These are phyloP conservation scores for Agonopterix arenella DNA, from an alignment of 2,888 invertebrate species.

Conservation along the genomic window DNA sequence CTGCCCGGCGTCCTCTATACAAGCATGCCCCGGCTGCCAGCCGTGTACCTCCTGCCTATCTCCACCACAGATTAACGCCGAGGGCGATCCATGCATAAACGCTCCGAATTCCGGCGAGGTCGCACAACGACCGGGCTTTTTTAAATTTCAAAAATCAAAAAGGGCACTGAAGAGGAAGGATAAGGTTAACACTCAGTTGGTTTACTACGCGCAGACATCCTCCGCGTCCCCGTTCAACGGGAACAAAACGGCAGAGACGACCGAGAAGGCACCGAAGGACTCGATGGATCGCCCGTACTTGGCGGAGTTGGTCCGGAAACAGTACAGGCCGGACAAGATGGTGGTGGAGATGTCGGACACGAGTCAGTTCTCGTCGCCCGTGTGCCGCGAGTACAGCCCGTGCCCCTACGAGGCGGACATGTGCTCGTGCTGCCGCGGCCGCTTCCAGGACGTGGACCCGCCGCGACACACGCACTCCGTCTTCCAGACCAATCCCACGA, in stretches of 20 bases:
- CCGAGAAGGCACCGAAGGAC: not conserved
- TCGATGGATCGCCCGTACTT: constrained; percentile 25
- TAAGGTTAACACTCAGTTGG: constrained; percentile 25
- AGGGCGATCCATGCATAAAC: not conserved
- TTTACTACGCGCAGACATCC: constrained; percentile 40
- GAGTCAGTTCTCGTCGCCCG: constrained; percentile 46
- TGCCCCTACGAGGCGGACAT: constrained; percentile 32
- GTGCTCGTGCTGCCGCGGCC: constrained; percentile 48
- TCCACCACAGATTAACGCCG: not conserved
- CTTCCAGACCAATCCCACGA: not conserved
- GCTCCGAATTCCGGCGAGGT: not conserved
- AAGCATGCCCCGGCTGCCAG: not conserved
- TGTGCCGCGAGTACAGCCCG: constrained; percentile 39
- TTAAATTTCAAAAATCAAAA: constrained; percentile 17
- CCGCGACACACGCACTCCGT: constrained; percentile 9
- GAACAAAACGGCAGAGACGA: not conserved
- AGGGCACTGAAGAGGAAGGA: constrained; percentile 21
- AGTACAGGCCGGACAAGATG: constrained; percentile 34
- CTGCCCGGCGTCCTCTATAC: no score
- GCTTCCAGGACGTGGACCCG: constrained; percentile 48
- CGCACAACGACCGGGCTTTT: not conserved
- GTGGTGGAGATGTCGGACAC: constrained; percentile 28
- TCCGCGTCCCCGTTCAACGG: constrained; percentile 21
- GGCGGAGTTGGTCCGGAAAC: constrained; percentile 36
- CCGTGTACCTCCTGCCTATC: not conserved